Conservation (phyloP, 2,113 vertebrate genomes). For the Onychorhynchus coronatus region DNA sequence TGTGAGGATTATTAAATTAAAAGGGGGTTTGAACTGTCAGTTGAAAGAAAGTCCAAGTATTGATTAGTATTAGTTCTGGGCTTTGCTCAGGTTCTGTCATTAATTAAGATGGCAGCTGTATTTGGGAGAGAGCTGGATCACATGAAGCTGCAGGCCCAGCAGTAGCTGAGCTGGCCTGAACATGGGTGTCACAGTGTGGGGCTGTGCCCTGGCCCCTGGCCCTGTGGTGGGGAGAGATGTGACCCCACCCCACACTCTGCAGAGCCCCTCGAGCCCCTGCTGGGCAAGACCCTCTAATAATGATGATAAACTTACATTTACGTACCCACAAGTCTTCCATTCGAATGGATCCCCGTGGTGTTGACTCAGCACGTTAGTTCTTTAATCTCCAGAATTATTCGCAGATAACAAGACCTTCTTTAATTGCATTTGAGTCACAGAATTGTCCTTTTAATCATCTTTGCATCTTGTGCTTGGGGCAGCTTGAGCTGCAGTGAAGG, state of each 20-base stretch:
- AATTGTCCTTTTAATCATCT: neutral
- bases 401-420: neutral
- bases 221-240: too few relatives aligned
- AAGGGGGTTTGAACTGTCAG: neutral
- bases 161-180: neutral
- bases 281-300: neutral
- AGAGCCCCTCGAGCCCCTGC: neutral
- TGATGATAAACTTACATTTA: neutral
- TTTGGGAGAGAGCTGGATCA: neutral
- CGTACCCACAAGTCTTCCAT: neutral
- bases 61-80: neutral
- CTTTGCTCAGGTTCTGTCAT: neutral
- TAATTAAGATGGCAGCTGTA: neutral
- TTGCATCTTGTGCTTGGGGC: neutral
- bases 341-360: neutral
- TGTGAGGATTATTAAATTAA: neutral
- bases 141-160: neutral
- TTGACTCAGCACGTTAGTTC: accelerated
- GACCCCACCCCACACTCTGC: neutral
- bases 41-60: neutral
- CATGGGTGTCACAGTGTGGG: accelerated
- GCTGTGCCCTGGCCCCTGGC: neutral
- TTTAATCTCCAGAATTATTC: neutral
- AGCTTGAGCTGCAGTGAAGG: too few relatives aligned
- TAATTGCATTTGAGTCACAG: neutral